Conservation (phyloP, 2,888 invertebrate species). For the Caenorhabditis panamensis region DNA sequence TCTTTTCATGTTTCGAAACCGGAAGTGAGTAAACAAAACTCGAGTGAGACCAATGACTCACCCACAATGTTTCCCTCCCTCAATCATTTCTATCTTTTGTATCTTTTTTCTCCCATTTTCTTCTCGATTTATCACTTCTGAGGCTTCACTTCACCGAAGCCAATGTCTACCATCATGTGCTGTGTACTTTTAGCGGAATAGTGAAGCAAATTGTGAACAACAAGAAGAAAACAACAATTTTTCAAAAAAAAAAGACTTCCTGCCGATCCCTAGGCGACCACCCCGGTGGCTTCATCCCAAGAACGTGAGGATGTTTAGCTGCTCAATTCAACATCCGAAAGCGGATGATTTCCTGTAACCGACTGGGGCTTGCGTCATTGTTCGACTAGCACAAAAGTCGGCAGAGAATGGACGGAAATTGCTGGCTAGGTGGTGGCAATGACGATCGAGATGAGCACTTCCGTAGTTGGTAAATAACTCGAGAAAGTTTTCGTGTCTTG, state of each 20-base stretch:
- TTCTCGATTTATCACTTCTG: too few species aligned
- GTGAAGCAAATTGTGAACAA: not conserved
- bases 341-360: too few species aligned
- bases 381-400: too few species aligned
- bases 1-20: constrained; percentile 11
- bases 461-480: constrained; percentile 4
- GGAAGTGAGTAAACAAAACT: constrained; percentile 1
- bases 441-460: constrained; percentile 27
- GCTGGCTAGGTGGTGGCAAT: not conserved
- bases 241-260: not conserved
- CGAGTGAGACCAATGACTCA: not conserved
- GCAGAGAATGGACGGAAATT: too few species aligned
- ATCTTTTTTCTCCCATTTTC: not conserved
- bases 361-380: too few species aligned
- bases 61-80: not conserved
- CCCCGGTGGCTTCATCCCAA: not conserved
- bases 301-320: too few species aligned
- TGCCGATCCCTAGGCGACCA: not conserved
- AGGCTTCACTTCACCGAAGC: not conserved
- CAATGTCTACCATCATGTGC: not conserved
- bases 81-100: not conserved
- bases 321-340: too few species aligned
- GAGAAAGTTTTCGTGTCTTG: constrained; percentile 3
- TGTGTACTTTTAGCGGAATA: not conserved
- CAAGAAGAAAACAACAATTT: not conserved